Evolutionary conservation across 2,797 vertebrate species (phyloP).

Genomic region (Schizopygopsis malacanthus): DNA sequence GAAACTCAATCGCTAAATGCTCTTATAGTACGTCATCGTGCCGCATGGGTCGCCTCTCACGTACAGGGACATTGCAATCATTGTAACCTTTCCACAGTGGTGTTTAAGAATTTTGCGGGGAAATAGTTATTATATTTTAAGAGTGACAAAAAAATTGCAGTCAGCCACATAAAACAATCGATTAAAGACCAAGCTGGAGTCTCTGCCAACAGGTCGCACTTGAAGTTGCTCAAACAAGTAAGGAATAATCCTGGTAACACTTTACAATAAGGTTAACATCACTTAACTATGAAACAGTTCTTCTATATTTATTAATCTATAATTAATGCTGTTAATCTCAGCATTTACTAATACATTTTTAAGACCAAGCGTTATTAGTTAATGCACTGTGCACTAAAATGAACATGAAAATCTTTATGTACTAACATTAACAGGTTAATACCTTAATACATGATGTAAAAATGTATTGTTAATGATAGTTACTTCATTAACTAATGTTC

Average conservation of each 20-base stretch:
- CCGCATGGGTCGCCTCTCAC: not conserved
- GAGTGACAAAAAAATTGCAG: not conserved
- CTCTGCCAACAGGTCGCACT: not conserved
- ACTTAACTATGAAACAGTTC: not conserved
- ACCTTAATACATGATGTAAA: not conserved
- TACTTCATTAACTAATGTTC: not conserved
- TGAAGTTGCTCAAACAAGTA: not conserved
- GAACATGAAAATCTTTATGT: not conserved
- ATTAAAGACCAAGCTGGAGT: not conserved
- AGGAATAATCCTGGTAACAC: constrained; percentile 12
- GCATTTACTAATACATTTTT: not conserved
- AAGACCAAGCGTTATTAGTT: not conserved
- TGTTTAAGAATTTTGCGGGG: not conserved
- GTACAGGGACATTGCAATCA: constrained; percentile 7
- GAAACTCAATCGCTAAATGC: constrained; percentile 18
- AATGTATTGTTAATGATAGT: not conserved
- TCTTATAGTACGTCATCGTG: constrained; percentile 21
- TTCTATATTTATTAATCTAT: not conserved
- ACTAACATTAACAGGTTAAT: not conserved
- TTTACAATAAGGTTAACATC: not conserved
- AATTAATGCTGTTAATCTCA: not conserved
- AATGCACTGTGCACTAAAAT: not conserved
- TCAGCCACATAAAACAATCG: not conserved
- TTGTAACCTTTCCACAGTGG: not conserved
- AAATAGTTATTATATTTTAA: constrained; percentile 27